Conservation (phyloP, 2,113 vertebrate species). For the Myxocyprinus asiaticus region DNA sequence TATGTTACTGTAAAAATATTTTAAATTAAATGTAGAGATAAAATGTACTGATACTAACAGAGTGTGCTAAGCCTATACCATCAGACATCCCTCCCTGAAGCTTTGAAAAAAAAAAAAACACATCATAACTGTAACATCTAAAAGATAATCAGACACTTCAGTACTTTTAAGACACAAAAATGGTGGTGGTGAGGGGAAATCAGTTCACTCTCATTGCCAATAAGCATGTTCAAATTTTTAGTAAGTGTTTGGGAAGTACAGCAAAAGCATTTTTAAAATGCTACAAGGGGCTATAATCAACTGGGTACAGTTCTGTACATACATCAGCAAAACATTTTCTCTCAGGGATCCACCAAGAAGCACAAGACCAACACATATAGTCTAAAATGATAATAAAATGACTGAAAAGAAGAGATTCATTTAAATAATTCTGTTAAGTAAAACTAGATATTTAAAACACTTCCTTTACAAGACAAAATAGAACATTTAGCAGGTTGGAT, state of each 20-base stretch:
- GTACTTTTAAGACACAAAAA: not conserved
- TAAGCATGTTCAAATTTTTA: constrained; percentile 49
- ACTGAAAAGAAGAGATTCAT: not conserved
- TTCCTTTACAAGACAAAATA: constrained; percentile 17
- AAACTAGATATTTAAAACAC: constrained; percentile 40
- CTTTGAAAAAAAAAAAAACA: too few species aligned
- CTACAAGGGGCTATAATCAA: constrained; percentile 30
- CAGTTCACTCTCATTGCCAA: constrained; percentile 41
- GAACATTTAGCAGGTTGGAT: constrained; percentile 36
- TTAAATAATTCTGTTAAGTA: constrained; percentile 59
- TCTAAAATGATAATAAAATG: constrained; percentile 62
- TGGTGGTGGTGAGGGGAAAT: not conserved
- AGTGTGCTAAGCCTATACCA: too few species aligned
- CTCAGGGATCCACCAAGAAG: constrained; percentile 48
- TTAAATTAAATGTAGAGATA: too few species aligned
- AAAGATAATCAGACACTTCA: not conserved
- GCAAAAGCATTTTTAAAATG: constrained; percentile 44
- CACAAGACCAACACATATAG: constrained; percentile 65
- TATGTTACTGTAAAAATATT: too few species aligned
- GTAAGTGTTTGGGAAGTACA: constrained; percentile 51
- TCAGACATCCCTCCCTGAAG: too few species aligned
- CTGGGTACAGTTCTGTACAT: constrained; percentile 32
- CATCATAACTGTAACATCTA: too few species aligned
- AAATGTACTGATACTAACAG: too few species aligned
- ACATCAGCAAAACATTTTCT: constrained; percentile 37